These are phyloP conservation scores for Oxytorus armatus DNA, from an alignment of 2,888 invertebrate genomes.

Conservation along the genomic window DNA sequence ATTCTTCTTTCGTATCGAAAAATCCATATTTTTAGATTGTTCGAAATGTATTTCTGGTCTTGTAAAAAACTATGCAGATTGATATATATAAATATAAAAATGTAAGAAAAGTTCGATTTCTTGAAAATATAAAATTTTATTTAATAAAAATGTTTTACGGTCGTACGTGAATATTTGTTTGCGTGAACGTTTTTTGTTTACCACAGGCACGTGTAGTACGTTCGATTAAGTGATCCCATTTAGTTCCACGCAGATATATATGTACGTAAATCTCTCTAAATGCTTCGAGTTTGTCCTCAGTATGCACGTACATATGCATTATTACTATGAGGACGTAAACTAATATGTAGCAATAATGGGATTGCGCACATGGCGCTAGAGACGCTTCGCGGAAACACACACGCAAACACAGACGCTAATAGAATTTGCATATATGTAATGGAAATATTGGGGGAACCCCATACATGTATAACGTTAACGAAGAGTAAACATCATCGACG, in stretches of 20 bases:
- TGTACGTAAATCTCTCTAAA: conserved; percentile 11
- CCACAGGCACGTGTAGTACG: neutral
- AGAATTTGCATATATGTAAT: neutral
- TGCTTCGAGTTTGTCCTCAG: conserved; percentile 9
- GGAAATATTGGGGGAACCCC: conserved; percentile 4
- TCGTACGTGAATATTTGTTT: too few relatives aligned
- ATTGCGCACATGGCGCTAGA: conserved; percentile 14
- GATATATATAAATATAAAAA: too few relatives aligned
- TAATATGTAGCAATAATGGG: conserved; percentile 40
- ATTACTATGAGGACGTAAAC: conserved; percentile 5
- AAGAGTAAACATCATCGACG: conserved; percentile 34
- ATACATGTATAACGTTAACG: conserved; percentile 23
- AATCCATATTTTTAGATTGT: too few relatives aligned
- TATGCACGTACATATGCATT: conserved; percentile 19
- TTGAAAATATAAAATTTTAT: too few relatives aligned
- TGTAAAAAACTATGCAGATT: too few relatives aligned
- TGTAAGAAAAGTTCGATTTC: too few relatives aligned
- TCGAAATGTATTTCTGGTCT: too few relatives aligned
- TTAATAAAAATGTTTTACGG: too few relatives aligned
- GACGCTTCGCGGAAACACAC: conserved; percentile 9
- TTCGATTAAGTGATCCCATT: neutral
- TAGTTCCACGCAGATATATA: conserved; percentile 7
- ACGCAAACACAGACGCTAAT: too few relatives aligned
- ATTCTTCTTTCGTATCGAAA: too few relatives aligned
- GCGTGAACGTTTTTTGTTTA: too few relatives aligned